Percentiles rank a stretch among this genome's conserved stretches.
phyloP scores from a whole-genome alignment of 1,140 invertebrate species.

The Holcopasites calliopsidis region DNA sequence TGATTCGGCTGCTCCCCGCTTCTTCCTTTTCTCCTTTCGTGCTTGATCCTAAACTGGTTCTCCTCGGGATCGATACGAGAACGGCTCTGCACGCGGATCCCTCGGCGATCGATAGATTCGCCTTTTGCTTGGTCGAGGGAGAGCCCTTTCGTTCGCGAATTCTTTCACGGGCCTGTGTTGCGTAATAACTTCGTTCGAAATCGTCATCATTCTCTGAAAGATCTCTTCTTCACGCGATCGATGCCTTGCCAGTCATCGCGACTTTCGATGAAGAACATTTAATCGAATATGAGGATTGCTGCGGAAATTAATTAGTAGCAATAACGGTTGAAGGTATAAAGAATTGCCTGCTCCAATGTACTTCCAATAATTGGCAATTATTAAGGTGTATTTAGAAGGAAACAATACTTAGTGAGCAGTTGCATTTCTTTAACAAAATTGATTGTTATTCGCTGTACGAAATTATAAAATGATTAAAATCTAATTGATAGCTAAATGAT shows the following conservation, averaged over 20 bases:
- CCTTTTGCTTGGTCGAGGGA: not conserved
- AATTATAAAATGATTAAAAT: no score
- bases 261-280: conserved; percentile 24
- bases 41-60: conserved; percentile 60
- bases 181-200: conserved; percentile 13
- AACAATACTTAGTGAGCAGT: no score
- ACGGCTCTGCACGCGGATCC: conserved; percentile 18
- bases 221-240: not conserved
- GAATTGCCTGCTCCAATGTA: not conserved
- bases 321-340: not conserved
- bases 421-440: no score
- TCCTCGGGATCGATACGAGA: conserved; percentile 40
- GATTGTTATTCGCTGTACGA: no score
- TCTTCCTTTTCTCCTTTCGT: conserved; percentile 41
- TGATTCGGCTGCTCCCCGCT: conserved; percentile 28
- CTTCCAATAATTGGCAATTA: no score
- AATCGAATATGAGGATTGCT: not conserved
- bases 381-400: no score
- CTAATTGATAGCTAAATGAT: no score
- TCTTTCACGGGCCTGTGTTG: conserved; percentile 6
- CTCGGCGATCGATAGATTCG: conserved; percentile 47
- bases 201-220: not conserved
- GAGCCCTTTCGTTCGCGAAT: not conserved
- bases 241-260: not conserved
- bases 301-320: not conserved